Percentiles rank a stretch among this genome's conserved stretches.
Conservation (phyloP, 2,113 vertebrate genomes). For the Pygoscelis antarcticus region DNA sequence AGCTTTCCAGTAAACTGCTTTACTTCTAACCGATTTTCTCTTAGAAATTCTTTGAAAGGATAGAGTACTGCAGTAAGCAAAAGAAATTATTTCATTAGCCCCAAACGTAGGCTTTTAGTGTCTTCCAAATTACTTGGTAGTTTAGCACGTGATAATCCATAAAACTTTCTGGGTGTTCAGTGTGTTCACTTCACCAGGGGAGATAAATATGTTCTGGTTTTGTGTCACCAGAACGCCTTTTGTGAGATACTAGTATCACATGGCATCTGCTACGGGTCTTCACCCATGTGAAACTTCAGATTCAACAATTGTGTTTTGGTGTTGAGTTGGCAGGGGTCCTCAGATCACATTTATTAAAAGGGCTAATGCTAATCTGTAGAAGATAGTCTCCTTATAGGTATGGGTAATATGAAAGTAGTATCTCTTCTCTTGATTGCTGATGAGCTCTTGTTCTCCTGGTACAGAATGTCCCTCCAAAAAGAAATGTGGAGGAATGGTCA, state of each 20-base stretch:
- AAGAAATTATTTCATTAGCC: neutral
- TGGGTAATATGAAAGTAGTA: neutral
- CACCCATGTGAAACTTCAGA: fast-evolving
- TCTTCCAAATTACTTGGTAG: neutral
- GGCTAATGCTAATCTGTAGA: neutral
- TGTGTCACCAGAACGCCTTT: neutral
- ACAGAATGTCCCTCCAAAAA: neutral
- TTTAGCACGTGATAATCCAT: neutral
- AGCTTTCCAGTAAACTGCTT: neutral
- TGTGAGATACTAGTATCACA: fast-evolving
- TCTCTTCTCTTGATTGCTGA: neutral
- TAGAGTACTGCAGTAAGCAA: neutral
- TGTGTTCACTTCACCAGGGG: neutral
- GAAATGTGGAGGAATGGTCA: neutral
- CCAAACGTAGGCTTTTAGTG: neutral
- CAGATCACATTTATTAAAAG: neutral
- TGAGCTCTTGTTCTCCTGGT: neutral
- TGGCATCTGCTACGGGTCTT: neutral
- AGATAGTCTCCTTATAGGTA: neutral
- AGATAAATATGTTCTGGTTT: neutral
- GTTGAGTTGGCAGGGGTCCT: neutral
- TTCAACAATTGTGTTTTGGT: fast-evolving
- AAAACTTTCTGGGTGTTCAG: neutral
- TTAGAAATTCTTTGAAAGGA: neutral
- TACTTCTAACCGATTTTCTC: neutral